Evolutionary conservation across 2,113 vertebrate species (phyloP).

Genomic region (Stigmatopora argus): DNA sequence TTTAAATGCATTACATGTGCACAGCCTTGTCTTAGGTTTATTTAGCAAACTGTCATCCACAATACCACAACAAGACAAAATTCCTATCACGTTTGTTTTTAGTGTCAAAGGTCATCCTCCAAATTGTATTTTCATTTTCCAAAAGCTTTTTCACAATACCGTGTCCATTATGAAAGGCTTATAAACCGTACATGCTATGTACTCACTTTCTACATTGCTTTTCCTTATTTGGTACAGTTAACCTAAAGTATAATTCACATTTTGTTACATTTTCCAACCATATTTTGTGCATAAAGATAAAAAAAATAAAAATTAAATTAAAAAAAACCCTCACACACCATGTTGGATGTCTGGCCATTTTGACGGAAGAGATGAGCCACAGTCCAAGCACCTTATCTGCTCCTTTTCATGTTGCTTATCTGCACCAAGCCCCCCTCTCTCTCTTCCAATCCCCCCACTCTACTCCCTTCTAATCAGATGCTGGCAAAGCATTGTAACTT

Average conservation of each 20-base stretch:
- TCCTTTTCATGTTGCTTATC: constrained; percentile 44
- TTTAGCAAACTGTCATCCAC: no score
- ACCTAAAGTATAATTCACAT: no score
- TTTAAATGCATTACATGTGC: background rate
- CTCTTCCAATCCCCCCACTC: background rate
- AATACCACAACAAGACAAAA: no score
- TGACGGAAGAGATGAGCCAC: constrained; percentile 33
- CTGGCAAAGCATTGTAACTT: constrained; percentile 37
- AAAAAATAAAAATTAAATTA: background rate
- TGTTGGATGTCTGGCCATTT: constrained; percentile 31
- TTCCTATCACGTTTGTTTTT: no score
- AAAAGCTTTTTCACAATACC: background rate
- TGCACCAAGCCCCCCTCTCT: constrained; percentile 32
- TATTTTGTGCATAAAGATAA: no score
- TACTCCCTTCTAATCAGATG: constrained; percentile 40
- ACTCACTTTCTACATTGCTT: no score
- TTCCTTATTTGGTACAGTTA: no score
- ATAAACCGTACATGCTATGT: no score
- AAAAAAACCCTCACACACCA: constrained; percentile 13
- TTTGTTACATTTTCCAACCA: no score
- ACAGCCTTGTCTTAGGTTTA: no score
- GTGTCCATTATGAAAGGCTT: no score
- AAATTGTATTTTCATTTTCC: background rate
- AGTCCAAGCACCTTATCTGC: constrained; percentile 36
- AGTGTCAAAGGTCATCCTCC: background rate